These are phyloP conservation scores for Barbus barbus DNA, from an alignment of 2,113 vertebrate genomes.

Conservation along the genomic window DNA sequence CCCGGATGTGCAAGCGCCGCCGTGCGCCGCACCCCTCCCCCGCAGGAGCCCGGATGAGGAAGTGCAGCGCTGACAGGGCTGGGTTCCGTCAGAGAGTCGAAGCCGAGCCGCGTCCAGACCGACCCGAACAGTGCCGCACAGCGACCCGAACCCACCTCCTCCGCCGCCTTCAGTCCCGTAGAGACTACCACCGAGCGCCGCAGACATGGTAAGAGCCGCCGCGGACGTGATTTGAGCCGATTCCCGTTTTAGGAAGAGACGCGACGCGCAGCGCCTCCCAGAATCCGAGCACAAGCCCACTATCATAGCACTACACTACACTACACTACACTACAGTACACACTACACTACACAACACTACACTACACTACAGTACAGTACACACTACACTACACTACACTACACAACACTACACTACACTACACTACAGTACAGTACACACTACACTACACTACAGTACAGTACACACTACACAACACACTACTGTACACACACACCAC, in stretches of 20 bases:
- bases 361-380: no score
- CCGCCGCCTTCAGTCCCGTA: constrained; percentile 53
- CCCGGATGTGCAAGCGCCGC: constrained; percentile 84
- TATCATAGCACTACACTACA: no score
- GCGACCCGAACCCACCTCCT: constrained; percentile 53
- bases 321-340: no score
- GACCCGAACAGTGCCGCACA: constrained; percentile 55
- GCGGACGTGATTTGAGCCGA: neutral
- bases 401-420: no score
- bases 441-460: no score
- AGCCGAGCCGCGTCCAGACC: constrained; percentile 68
- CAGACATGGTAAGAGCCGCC: constrained; percentile 78
- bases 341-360: no score
- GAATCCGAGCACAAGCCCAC: no score
- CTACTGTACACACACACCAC: no score
- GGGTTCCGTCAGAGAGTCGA: constrained; percentile 76
- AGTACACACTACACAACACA: no score
- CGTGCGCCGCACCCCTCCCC: constrained; percentile 55
- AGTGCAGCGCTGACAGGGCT: constrained; percentile 82
- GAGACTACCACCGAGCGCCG: constrained; percentile 62
- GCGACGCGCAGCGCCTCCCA: neutral
- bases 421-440: no score
- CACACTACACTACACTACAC: no score
- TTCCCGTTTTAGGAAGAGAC: constrained; percentile 32
- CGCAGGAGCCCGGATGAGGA: constrained; percentile 75